Base-by-base conservation (phyloP, 2,888 invertebrate species). In the Athetis lepigone region DNA sequence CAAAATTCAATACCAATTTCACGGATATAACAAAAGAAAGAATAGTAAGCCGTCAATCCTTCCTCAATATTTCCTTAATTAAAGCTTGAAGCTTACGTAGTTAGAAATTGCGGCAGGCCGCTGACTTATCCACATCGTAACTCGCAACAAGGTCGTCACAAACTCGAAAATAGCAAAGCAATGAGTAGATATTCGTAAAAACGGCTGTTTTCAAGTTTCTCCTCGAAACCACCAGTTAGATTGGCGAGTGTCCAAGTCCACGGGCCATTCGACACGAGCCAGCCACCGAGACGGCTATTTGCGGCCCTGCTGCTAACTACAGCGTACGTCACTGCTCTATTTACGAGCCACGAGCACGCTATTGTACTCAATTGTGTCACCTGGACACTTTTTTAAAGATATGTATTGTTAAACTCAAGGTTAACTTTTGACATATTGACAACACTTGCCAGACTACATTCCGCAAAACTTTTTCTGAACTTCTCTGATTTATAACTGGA, bases 171-270 rank as follows among this genome's bases (percentile, higher is more conserved):
- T 94, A 94, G 89, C 90, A 77, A 81, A 86, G 87, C 87, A 85
- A 86, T 87, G 85, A 91, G 89, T 89, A 90, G 88, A 92, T 89
- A 92, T 94, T 92, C 85, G 91, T 93, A 91, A 93, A 94, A 94
- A 92, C 89, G 85, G 74, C 69, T 86, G 89, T 89, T 94, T 94
- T 92, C 89, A 89, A 92, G 90, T 90, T 92, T 92, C 87, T 84
- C 82, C 82, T 83, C 86, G 85, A 84, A n/a, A n/a, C n/a, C 86
- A 87, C 82, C 81, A 86, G 86, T 82, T 77, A 81, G 77, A 74
- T 86, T 94, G 94, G 93, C 93, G 45, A 47, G 43, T 64, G 55
- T 86, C 94, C 94, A 94, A 91, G 85, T 85, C 84, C 85, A 86
- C 90, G 85, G 87, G 90, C 91, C 82, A 90, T 88, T 88, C 92